These are phyloP conservation scores for Ectemnius lituratus DNA, from an alignment of 2,888 invertebrate species.

Conservation along the genomic window DNA sequence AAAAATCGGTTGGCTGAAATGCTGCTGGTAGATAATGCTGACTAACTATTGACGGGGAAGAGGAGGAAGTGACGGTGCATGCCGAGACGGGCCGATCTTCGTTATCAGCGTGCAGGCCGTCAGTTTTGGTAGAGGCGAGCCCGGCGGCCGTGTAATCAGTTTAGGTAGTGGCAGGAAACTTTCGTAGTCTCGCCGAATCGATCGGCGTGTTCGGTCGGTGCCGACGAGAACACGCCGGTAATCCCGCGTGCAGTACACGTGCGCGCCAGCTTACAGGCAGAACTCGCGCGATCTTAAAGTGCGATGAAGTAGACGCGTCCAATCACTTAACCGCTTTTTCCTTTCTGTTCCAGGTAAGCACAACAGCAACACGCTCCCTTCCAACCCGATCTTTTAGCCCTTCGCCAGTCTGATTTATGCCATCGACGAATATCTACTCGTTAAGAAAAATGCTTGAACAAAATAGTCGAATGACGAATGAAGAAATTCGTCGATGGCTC, in stretches of 20 bases:
- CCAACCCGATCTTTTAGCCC: too few species aligned
- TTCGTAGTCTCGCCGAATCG: slow-evolving; percentile 75
- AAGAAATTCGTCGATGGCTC: slow-evolving; percentile 43
- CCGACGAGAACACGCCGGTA: slow-evolving; percentile 47
- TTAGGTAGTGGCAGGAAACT: slow-evolving; percentile 64
- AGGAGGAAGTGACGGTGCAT: slow-evolving; percentile 39
- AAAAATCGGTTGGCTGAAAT: too few species aligned
- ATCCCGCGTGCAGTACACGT: slow-evolving; percentile 39
- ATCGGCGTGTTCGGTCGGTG: slow-evolving; percentile 62
- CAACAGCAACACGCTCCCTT: not conserved
- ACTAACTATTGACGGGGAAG: slow-evolving; percentile 19
- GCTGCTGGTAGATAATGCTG: too few species aligned
- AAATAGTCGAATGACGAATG: not conserved
- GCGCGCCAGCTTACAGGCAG: slow-evolving; percentile 34
- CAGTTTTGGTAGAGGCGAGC: slow-evolving; percentile 61
- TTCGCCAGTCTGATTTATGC: too few species aligned
- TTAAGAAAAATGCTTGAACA: not conserved
- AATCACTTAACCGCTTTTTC: slow-evolving; percentile 19
- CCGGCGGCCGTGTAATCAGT: slow-evolving; percentile 68
- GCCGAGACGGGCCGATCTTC: slow-evolving; percentile 51
- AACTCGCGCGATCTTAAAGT: slow-evolving; percentile 22
- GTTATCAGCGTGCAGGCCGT: slow-evolving; percentile 59
- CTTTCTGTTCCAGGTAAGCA: slow-evolving; percentile 69
- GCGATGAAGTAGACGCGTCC: slow-evolving; percentile 21
- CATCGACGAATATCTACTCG: too few species aligned